Base-by-base conservation (phyloP, 2,888 invertebrate species). In the Napeogenes inachia region DNA sequence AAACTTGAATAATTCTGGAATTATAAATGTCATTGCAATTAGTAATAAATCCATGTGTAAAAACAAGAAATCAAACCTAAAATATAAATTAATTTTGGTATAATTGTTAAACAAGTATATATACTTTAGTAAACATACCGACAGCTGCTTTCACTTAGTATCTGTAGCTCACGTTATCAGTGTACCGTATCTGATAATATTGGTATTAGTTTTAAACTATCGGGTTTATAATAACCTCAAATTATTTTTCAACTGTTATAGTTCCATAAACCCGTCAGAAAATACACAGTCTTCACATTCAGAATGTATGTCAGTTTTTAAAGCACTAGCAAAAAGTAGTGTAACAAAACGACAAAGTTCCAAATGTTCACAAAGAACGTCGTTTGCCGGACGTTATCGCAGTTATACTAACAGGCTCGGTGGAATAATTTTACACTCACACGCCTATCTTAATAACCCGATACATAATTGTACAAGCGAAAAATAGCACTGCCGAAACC, bases 381-480 rank as follows among this genome's bases (percentile, higher is more conserved):
- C 83, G 77, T 78, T 66, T 76, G 71, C 75, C 79, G 76, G 73
- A 77, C 84, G 81, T 85, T 84, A 86, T 84, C 85, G 80, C 77
- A 63, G 75, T 76, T 73, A 76, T 74, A 85, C 85, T 86, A 84
- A 84, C 81, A 76, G 61, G 68, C 68, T 64, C 66, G 74, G 71
- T 69, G 72, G 77, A 75, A 78, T 79, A 73, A 71, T 71, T 68
- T 66, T 65, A 81, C 76, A 76, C 74, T 70, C 76, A 68, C 78
- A 76, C 77, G 75, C 75, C 73, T 79, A 80, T 83, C 79, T 78
- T 77, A 80, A 79, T 76, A 60, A 69, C 67, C 70, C 73, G 70
- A 74, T 71, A 79, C 79, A 82, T 67, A 69, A 82, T 80, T 79
- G 78, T 78, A 75, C 68, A 75, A 73, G 80, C 79, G 73, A 84